Base-by-base conservation (phyloP, 2,888 invertebrate genomes). In the Limulus polyphemus region DNA sequence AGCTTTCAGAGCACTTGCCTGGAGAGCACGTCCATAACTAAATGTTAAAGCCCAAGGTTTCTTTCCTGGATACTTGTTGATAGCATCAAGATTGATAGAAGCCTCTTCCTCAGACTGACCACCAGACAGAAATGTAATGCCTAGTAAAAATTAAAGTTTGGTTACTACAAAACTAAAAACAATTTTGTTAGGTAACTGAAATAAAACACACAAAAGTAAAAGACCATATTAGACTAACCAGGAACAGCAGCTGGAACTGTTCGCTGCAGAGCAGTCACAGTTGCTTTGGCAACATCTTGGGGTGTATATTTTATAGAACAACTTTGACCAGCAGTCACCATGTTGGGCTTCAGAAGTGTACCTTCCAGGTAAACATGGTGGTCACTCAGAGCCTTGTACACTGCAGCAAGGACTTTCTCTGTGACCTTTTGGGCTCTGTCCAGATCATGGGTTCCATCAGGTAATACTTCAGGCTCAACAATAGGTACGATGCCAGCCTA, bases 61-160 rank as follows among this genome's bases (percentile, higher is more conserved):
- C 81, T 87, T 87, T 69, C 85, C 82, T 52, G 81, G 79, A 70
- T 83, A 84, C 65, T 86, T 83, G 81, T 99, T 99, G 80, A 99
- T 98, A 71, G 95, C 95, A 78, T 94, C 90, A 80, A 99, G 82
- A 79, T 99, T 87, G 65, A 95, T 84, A 5, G 97, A 88, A 13
- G 98, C 97, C 73, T 98, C 97, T 74, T 95, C 94, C 77, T 99
- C 99, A 61, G 93, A 92, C 79, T 99, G 98, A 67, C 99, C 99
- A 70, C 99, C 98, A 71, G 97, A 98, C 74, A 99, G 84, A 87
- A 99, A 99, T 69, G 91, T 90, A 67, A 99, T 79, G 72, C 97
- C 95, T 32, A 32, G 7, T 32, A 32, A 32, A 32, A 32, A 32
- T 1, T 32, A 7, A 32, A 32, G 32, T 32, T 32, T 32, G 7